Percentiles rank a stretch among this genome's conserved stretches.
Evolutionary conservation across 1,140 invertebrate genomes (phyloP).

Genomic region (Apocrypta bakeri): DNA sequence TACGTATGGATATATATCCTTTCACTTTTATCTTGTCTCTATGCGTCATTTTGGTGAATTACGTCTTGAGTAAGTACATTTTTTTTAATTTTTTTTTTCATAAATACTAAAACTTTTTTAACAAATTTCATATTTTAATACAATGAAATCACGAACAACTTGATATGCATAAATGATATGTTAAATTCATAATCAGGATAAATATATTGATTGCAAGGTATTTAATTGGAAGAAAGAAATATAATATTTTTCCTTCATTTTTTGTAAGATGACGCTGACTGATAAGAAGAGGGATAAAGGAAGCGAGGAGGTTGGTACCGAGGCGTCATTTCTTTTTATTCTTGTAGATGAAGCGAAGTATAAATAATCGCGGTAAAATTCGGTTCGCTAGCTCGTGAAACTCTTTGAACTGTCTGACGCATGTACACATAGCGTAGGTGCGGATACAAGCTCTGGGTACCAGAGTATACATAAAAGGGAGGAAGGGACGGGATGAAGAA

Average conservation of each 20-base stretch:
- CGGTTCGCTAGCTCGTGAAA: slow-evolving; percentile 48
- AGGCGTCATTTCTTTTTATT: slow-evolving; percentile 17
- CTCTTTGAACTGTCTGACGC: slow-evolving; percentile 40
- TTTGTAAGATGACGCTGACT: not conserved
- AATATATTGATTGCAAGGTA: too few relatives aligned
- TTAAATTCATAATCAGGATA: too few relatives aligned
- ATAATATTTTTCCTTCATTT: not conserved
- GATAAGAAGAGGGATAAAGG: not conserved
- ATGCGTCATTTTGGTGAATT: not conserved
- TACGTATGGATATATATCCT: slow-evolving; percentile 35
- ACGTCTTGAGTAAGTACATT: not conserved
- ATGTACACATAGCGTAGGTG: not conserved
- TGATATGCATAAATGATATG: too few relatives aligned
- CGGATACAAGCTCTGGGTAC: not conserved
- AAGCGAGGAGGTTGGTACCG: not conserved
- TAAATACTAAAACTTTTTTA: too few relatives aligned
- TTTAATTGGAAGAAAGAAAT: too few relatives aligned
- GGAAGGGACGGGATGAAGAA: not conserved
- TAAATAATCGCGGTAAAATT: slow-evolving; percentile 41
- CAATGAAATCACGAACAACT: too few relatives aligned
- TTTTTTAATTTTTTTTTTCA: not conserved
- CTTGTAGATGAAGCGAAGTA: not conserved
- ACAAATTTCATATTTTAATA: too few relatives aligned
- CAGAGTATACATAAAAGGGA: not conserved
- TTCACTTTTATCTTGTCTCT: slow-evolving; percentile 21